A percentile compares a stretch with the other conserved stretches of the same genome.
These are phyloP conservation scores for Stichopus horrens DNA, from an alignment of 53 echinoderm and acorn worm genomes.

Conservation along the genomic window DNA sequence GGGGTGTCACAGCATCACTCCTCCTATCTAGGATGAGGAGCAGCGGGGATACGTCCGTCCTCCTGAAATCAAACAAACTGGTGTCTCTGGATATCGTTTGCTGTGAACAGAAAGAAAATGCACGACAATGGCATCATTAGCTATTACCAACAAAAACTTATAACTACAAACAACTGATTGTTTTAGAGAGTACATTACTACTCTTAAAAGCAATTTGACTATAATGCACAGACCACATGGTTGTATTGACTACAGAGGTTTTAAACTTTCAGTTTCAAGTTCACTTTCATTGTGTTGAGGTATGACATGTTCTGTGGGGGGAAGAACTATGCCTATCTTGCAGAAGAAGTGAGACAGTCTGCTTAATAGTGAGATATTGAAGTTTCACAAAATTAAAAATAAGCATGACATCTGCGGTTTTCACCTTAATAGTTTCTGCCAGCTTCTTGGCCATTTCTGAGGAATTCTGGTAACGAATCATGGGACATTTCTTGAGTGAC, in stretches of 20 bases:
- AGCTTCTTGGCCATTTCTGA: conserved; percentile 96
- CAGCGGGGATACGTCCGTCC: conserved; percentile 94
- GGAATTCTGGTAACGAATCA: conserved; percentile 98
- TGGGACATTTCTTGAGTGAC: conserved; percentile 98
- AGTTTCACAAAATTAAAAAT: not conserved
- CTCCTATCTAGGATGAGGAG: conserved; percentile 84
- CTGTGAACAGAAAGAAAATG: conserved; percentile 47
- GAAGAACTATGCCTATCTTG: not conserved
- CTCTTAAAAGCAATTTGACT: too few relatives aligned
- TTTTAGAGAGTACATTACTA: too few relatives aligned
- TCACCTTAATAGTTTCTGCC: conserved; percentile 91
- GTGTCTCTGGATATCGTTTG: conserved; percentile 99
- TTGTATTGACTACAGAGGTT: too few relatives aligned
- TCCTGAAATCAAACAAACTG: conserved; percentile 97
- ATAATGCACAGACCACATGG: too few relatives aligned
- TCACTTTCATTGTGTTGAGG: too few relatives aligned
- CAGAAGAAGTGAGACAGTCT: not conserved
- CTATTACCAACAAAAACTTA: too few relatives aligned
- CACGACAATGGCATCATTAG: too few relatives aligned
- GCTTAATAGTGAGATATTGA: not conserved
- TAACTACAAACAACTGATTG: too few relatives aligned
- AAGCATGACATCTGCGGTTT: not conserved
- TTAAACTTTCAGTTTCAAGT: too few relatives aligned
- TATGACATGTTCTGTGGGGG: too few relatives aligned
- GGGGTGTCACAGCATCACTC: conserved; percentile 89